phyloP scores from a whole-genome alignment of 2,113 vertebrate species.

The Cyanoliseus patagonus region DNA sequence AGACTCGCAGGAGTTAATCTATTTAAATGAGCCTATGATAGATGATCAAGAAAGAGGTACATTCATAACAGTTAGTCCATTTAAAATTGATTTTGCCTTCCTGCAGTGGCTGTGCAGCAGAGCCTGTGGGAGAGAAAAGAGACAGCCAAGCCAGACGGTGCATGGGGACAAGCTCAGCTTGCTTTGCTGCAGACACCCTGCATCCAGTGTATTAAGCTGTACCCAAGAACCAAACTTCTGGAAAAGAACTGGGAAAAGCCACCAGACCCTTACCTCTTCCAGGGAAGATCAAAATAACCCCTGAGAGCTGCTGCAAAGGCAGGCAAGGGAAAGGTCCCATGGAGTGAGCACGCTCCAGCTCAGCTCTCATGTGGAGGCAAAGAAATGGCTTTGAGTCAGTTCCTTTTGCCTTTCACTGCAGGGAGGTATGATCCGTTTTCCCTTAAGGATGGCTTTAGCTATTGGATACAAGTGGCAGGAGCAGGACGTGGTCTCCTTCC shows the following conservation, averaged over 20 bases:
- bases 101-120: neutral
- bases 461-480: neutral
- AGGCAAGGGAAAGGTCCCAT: neutral
- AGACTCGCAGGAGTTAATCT: neutral
- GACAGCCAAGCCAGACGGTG: neutral
- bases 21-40: neutral
- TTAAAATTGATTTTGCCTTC: slow-evolving; percentile 8
- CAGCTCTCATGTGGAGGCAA: neutral
- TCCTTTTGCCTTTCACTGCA: neutral
- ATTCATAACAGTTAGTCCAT: neutral
- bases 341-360: neutral
- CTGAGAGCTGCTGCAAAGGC: neutral
- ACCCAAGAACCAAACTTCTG: neutral
- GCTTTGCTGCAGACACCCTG: neutral
- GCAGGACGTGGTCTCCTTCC: neutral
- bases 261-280: neutral
- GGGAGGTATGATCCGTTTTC: neutral
- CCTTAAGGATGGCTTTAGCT: neutral
- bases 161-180: neutral
- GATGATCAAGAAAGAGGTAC: neutral
- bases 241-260: neutral
- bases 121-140: neutral
- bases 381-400: neutral
- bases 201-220: neutral
- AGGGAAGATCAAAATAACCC: neutral